Conservation (phyloP, 2,797 vertebrate genomes). For the Oophaga sylvatica region DNA sequence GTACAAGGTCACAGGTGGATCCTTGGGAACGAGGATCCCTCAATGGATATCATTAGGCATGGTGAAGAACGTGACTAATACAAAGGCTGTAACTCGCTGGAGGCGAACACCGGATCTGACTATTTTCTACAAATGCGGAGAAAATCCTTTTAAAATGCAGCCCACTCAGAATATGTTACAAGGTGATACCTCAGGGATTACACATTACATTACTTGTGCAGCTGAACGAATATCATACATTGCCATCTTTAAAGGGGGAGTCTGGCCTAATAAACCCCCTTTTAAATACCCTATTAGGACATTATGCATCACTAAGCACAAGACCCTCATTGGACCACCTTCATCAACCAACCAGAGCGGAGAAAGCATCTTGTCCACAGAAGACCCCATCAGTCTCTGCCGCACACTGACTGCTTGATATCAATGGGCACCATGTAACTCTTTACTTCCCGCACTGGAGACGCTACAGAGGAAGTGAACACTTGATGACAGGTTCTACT, state of each 20-base stretch:
- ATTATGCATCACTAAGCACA: neutral
- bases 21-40: neutral
- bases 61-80: neutral
- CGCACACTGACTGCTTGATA: no score
- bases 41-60: slow-evolving; percentile 5
- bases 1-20: neutral
- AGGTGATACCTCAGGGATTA: neutral
- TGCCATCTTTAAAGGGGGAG: neutral
- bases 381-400: no score
- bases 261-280: neutral
- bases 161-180: no score
- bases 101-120: neutral
- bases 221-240: neutral
- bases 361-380: no score
- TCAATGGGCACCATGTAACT: no score
- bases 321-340: no score
- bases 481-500: no score
- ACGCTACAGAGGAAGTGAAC: no score
- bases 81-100: neutral
- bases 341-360: no score
- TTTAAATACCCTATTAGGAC: neutral
- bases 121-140: neutral
- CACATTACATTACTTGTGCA: neutral
- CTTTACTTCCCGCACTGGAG: no score
- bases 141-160: no score